Evolutionary conservation across 1,140 invertebrate species (phyloP), one percentile per base, ranked within the genome.

Genomic region (Aculops lycopersici): DNA sequence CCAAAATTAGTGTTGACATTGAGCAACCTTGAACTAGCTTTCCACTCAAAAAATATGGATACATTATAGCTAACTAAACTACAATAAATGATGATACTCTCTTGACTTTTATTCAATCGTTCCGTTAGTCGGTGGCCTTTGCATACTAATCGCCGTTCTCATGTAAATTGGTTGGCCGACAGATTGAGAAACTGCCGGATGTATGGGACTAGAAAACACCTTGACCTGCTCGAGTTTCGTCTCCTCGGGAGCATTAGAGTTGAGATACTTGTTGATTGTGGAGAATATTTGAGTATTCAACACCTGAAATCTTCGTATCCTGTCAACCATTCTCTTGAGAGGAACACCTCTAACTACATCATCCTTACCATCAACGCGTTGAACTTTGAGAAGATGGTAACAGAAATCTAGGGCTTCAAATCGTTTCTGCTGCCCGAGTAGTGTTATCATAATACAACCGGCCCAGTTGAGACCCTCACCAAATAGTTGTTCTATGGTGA

Each of bases 391-490:
- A 51, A 98, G 81, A 54, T 98, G 90, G 61, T 97, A 97, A 58
- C 83, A 90, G 61, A 97, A 95, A 60, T 98, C 92, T 19, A 97
- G 65, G 12, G 86, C 83, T 55, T 98, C 90, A 60, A 98, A 98
- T 40, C 88, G 62, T 44, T 81, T 61, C 60, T 97, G 84, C 54
- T 98, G 90, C 0, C 79, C 79, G 35, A 98, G 61, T 16, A 98
- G 61, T n/a, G 83, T 72, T 42, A 98, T 84, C 64, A 98, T 81
- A n/a, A 81, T 73, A 58, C 86, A 94, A 0, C 86, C 90, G 20
- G 88, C 88, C 90, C 90, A 98, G 58, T 97, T 84, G 1, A 97
- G 63, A 13, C 90, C 88, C 62, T 98, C 92, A 14, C 92, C 92
- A 61, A 90, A 97, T 46, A 97, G 60, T 60, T 95, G 80, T 76